phyloP scores from a whole-genome alignment of 92 coral and sea anemone species.

The Metridium senile region DNA sequence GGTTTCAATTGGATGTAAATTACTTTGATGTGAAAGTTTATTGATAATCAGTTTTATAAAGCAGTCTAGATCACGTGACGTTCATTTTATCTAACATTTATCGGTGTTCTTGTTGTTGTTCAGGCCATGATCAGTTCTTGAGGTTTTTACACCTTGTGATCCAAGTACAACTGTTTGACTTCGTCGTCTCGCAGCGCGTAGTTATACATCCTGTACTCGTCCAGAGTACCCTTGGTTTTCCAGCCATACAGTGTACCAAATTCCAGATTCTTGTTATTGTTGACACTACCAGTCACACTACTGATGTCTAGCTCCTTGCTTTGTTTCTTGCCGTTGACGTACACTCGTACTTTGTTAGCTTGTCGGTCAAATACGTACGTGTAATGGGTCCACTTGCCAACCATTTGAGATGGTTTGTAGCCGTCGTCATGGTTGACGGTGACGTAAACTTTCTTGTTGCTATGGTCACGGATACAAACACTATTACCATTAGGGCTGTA shows the following conservation, averaged over 20 bases:
- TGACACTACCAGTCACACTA: slow-evolving; percentile 58
- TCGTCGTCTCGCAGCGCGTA: slow-evolving; percentile 46
- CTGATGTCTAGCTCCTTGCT: slow-evolving; percentile 57
- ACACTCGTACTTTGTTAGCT: slow-evolving; percentile 30
- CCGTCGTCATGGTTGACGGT: slow-evolving; percentile 48
- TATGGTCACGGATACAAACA: slow-evolving; percentile 70
- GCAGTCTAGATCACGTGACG: too few species aligned
- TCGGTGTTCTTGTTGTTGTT: too few species aligned
- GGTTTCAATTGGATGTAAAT: too few species aligned
- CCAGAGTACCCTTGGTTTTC: slow-evolving; percentile 78
- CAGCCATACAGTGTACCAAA: slow-evolving; percentile 72
- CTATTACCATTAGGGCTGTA: slow-evolving; percentile 45
- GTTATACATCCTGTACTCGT: slow-evolving; percentile 75
- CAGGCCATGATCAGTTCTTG: too few species aligned
- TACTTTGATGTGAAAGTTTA: too few species aligned
- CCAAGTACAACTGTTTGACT: slow-evolving; percentile 46
- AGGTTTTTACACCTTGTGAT: slow-evolving; percentile 49
- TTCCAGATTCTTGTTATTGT: slow-evolving; percentile 60
- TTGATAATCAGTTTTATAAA: too few species aligned
- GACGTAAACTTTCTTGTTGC: slow-evolving; percentile 30
- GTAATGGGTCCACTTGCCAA: slow-evolving; percentile 67
- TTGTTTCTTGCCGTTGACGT: slow-evolving; percentile 74
- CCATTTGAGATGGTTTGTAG: slow-evolving; percentile 34
- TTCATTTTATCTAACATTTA: too few species aligned
- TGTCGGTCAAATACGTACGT: slow-evolving; percentile 61